A percentile compares a stretch with the other conserved stretches of the same genome.
Evolutionary conservation across 2,797 vertebrate species (phyloP).

Genomic region (Rhabdophis nuchalis): DNA sequence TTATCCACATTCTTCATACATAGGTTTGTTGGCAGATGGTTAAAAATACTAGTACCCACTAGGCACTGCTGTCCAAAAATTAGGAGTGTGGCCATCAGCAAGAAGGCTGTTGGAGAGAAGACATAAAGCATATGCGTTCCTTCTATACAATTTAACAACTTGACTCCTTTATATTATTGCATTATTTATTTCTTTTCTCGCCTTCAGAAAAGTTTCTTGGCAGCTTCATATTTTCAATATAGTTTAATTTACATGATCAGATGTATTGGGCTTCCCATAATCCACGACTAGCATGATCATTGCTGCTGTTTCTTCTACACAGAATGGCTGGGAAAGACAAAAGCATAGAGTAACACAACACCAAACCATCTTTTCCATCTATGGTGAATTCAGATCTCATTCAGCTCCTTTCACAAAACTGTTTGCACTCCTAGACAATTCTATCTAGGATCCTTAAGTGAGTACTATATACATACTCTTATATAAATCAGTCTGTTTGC

Average conservation of each 20-base stretch:
- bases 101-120: not conserved
- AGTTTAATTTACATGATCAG: not conserved
- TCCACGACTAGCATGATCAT: not conserved
- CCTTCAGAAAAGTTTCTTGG: not conserved
- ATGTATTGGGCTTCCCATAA: not conserved
- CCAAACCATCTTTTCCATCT: not conserved
- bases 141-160: not conserved
- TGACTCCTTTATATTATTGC: not conserved
- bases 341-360: not conserved
- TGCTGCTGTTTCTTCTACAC: not conserved
- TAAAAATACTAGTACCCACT: not conserved
- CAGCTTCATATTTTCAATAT: not conserved
- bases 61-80: not conserved
- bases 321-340: not conserved
- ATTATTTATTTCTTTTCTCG: not conserved
- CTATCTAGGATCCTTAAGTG: not conserved
- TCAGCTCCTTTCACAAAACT: not conserved
- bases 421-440: not conserved
- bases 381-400: not conserved
- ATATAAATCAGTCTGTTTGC: not conserved
- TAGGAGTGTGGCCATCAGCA: not conserved
- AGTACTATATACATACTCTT: not conserved
- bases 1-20: too few relatives aligned
- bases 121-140: not conserved
- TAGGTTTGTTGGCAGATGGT: not conserved